Evolutionary conservation across 2,797 vertebrate species (phyloP).

Genomic region (Sarcoramphus papa): DNA sequence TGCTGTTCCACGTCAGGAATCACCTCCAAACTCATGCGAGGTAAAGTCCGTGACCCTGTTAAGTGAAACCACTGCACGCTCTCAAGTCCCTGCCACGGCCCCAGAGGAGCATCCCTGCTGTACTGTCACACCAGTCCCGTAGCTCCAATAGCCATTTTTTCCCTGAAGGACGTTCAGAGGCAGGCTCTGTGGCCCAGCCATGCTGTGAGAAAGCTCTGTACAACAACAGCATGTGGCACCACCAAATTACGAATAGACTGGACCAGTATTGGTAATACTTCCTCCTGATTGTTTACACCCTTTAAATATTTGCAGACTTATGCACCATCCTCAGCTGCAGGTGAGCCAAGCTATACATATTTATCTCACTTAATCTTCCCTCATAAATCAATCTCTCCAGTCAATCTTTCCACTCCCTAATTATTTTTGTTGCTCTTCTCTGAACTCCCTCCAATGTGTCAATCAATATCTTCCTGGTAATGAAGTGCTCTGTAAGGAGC

Average conservation of each 20-base stretch:
- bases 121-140: rapidly evolving
- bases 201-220: neutral
- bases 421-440: constrained; percentile 72
- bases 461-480: constrained; percentile 62
- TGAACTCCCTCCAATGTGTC: constrained; percentile 70
- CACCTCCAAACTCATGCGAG: neutral
- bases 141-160: neutral
- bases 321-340: constrained; percentile 61
- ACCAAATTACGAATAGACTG: neutral
- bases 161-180: neutral
- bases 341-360: constrained; percentile 72
- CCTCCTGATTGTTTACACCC: constrained; percentile 59
- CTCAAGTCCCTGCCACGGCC: neutral
- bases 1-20: neutral
- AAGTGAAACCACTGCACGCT: neutral
- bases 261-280: constrained; percentile 48
- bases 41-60: neutral
- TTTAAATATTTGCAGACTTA: constrained; percentile 72
- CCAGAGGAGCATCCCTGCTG: neutral
- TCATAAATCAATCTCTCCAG: constrained; percentile 72
- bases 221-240: neutral
- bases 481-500: constrained; percentile 49
- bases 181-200: neutral
- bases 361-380: constrained; percentile 75
- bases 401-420: constrained; percentile 70